Percentiles rank a stretch among this genome's conserved stretches.
Conservation (phyloP, 2,888 invertebrate species). For the Fabriciana adippe region DNA sequence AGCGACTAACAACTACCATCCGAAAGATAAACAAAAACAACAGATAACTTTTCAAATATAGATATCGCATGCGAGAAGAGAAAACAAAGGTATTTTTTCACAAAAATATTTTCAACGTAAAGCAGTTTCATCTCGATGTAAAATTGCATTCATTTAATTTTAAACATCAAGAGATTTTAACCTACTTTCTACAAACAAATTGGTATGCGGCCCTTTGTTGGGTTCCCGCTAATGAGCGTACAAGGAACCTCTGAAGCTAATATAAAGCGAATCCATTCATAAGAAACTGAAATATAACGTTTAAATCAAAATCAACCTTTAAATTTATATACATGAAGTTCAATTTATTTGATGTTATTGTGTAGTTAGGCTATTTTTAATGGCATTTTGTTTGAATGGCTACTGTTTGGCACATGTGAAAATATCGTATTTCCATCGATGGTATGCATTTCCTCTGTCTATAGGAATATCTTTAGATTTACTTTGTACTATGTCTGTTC, state of each 20-base stretch:
- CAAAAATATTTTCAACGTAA: no score
- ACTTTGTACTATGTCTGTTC: constrained; percentile 1
- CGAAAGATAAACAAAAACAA: no score
- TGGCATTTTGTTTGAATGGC: constrained; percentile 32
- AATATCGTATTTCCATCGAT: constrained; percentile 35
- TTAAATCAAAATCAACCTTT: constrained; percentile 21
- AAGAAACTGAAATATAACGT: constrained; percentile 30
- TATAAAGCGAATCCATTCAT: constrained; percentile 47
- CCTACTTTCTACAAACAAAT: constrained; percentile 36
- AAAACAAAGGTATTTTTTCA: no score
- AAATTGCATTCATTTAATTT: constrained; percentile 7
- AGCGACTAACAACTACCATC: no score
- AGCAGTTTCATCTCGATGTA: neutral
- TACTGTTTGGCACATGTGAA: constrained; percentile 43
- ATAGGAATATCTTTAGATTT: constrained; percentile 21
- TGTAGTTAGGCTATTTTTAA: constrained; percentile 15
- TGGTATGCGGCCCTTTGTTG: constrained; percentile 38
- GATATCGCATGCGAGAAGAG: no score
- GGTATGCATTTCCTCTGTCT: constrained; percentile 37
- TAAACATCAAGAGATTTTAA: constrained; percentile 22
- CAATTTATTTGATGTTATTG: neutral
- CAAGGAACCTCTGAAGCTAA: constrained; percentile 39
- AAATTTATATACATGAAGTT: constrained; percentile 4
- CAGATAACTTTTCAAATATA: no score
- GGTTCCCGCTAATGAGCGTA: constrained; percentile 35